Conservation (phyloP, 2,113 vertebrate genomes). For the Carettochelys insculpta region DNA sequence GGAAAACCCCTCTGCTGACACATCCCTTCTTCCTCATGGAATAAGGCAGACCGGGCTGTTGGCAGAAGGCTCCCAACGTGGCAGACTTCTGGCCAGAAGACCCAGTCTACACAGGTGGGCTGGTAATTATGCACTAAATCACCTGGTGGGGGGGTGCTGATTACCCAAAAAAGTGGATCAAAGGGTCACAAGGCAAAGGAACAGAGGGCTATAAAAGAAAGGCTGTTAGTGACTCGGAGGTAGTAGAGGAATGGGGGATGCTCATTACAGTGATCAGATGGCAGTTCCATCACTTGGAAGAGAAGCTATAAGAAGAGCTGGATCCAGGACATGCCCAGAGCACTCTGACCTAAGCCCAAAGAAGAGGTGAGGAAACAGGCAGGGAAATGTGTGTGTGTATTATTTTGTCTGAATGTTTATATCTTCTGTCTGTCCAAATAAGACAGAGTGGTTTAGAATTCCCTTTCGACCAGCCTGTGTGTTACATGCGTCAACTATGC, state of each 20-base stretch:
- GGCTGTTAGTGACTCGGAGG: not conserved
- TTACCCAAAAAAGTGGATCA: not conserved
- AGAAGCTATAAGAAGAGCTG: not conserved
- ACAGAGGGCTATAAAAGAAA: not conserved
- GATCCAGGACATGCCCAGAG: too few species aligned
- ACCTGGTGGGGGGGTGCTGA: not conserved
- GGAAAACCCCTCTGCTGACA: too few species aligned
- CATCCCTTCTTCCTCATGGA: too few species aligned
- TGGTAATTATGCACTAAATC: not conserved
- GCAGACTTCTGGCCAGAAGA: not conserved
- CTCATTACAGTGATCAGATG: not conserved
- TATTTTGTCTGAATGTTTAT: not conserved
- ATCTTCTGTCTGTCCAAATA: not conserved
- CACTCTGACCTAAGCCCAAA: not conserved
- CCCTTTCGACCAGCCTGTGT: not conserved
- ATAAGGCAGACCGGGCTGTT: too few species aligned
- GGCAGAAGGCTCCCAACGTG: too few species aligned
- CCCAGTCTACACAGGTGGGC: not conserved
- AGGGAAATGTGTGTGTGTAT: not conserved
- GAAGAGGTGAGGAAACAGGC: not conserved
- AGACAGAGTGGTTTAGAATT: not conserved
- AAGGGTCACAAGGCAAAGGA: not conserved
- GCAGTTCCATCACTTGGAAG: not conserved
- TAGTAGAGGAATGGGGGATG: not conserved
- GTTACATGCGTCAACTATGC: not conserved